A percentile compares a stretch with the other conserved stretches of the same genome.
Conservation (phyloP, 2,797 vertebrate genomes). For the Acanthurus leucopareius region DNA sequence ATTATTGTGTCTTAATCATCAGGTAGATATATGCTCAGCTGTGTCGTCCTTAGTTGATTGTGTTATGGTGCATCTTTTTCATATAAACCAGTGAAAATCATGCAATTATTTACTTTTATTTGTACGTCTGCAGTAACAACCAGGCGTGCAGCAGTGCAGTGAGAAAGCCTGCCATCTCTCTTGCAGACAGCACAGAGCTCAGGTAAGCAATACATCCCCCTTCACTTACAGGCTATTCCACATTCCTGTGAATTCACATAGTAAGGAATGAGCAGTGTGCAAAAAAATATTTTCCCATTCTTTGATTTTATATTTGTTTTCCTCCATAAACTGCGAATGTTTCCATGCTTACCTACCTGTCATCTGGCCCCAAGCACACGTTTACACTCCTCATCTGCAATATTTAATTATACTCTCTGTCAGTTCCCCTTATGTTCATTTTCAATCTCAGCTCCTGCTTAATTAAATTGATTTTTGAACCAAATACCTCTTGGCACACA, state of each 20-base stretch:
- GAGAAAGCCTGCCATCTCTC: slow-evolving; percentile 95
- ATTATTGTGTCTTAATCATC: not conserved
- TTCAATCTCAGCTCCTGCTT: slow-evolving; percentile 15
- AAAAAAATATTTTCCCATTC: not conserved
- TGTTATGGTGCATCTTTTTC: not conserved
- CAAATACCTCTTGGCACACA: not conserved
- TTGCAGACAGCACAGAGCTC: slow-evolving; percentile 97
- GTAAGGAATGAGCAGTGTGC: not conserved
- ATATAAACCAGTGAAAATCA: not conserved
- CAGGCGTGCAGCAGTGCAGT: slow-evolving; percentile 95
- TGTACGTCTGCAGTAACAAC: slow-evolving; percentile 88
- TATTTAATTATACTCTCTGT: slow-evolving; percentile 34
- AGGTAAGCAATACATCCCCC: slow-evolving; percentile 82
- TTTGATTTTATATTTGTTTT: not conserved
- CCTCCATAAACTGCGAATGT: not conserved
- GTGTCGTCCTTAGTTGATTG: not conserved
- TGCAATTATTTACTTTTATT: not conserved
- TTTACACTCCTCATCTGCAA: not conserved
- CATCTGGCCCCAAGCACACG: not conserved
- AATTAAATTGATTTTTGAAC: slow-evolving; percentile 44
- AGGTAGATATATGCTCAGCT: not conserved
- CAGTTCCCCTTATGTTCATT: slow-evolving; percentile 17
- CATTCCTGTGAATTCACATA: slow-evolving; percentile 5
- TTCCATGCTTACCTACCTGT: not conserved
- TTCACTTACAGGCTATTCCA: not conserved